These are phyloP conservation scores for Diplazon laetatorius DNA, from an alignment of 2,888 invertebrate species.

Conservation along the genomic window DNA sequence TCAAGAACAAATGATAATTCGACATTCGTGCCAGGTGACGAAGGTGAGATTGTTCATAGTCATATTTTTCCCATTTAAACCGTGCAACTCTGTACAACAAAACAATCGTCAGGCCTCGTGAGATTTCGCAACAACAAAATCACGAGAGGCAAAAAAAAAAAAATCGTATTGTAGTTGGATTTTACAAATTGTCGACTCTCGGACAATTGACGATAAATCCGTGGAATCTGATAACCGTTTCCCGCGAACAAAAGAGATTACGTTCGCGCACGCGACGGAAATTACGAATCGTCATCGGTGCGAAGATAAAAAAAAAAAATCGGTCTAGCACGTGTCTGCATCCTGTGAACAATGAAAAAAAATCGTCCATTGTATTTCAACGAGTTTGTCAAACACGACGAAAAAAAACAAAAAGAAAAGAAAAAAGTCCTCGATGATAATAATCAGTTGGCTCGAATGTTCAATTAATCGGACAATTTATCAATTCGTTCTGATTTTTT, in stretches of 20 bases:
- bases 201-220: conserved; percentile 40
- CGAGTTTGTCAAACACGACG: conserved; percentile 4
- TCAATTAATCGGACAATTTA: not conserved
- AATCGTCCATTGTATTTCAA: not conserved
- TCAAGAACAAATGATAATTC: not conserved
- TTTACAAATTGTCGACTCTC: conserved; percentile 50
- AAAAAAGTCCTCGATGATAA: not conserved
- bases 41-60: not conserved
- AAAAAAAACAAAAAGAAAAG: no score
- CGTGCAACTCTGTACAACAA: conserved; percentile 16
- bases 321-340: not conserved
- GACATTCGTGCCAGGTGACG: conserved; percentile 3
- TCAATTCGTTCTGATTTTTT: not conserved
- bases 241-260: conserved; percentile 43
- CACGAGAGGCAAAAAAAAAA: conserved; percentile 46
- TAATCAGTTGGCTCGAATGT: not conserved
- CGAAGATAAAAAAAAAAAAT: no score
- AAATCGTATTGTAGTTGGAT: conserved; percentile 29
- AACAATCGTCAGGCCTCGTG: no score
- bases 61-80: not conserved
- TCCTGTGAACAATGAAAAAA: conserved; percentile 16
- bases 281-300: conserved; percentile 22
- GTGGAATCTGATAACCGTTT: conserved; percentile 22
- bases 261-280: conserved; percentile 46
- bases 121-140: no score